Percentiles rank a stretch among this genome's conserved stretches.
These are phyloP conservation scores for Knipowitschia caucasica DNA, from an alignment of 2,797 vertebrate species.

Conservation along the genomic window DNA sequence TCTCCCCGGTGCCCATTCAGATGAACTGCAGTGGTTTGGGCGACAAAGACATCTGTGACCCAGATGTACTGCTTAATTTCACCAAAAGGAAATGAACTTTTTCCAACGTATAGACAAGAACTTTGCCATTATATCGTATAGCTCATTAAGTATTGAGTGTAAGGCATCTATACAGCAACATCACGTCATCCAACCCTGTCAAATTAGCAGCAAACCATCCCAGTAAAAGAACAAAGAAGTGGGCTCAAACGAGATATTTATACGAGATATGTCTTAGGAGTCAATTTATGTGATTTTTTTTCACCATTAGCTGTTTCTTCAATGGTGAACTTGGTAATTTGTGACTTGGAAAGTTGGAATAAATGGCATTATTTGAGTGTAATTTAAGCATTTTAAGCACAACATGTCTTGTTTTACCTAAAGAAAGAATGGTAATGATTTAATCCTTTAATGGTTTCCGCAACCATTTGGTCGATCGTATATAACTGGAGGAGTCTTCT, in stretches of 20 bases:
- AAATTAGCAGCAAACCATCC: slow-evolving; percentile 1
- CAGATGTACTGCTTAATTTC: slow-evolving; percentile 36
- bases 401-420: too few species aligned
- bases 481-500: too few species aligned
- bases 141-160: background rate
- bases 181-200: slow-evolving; percentile 1
- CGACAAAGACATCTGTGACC: slow-evolving; percentile 50
- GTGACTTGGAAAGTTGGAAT: too few species aligned
- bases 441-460: too few species aligned
- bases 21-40: slow-evolving; percentile 53
- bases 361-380: too few species aligned
- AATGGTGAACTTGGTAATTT: background rate
- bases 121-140: background rate
- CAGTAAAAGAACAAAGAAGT: slow-evolving; percentile 1
- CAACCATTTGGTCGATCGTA: too few species aligned
- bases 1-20: slow-evolving; percentile 46
- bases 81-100: slow-evolving; percentile 6
- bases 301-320: too few species aligned
- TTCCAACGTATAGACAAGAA: slow-evolving; percentile 7
- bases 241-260: too few species aligned
- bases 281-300: too few species aligned
- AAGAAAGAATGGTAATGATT: too few species aligned
- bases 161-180: background rate
- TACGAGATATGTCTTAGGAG: too few species aligned
- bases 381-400: too few species aligned